Evolutionary conservation across 2,797 vertebrate species (phyloP).

Genomic region (Syncerus caffer): DNA sequence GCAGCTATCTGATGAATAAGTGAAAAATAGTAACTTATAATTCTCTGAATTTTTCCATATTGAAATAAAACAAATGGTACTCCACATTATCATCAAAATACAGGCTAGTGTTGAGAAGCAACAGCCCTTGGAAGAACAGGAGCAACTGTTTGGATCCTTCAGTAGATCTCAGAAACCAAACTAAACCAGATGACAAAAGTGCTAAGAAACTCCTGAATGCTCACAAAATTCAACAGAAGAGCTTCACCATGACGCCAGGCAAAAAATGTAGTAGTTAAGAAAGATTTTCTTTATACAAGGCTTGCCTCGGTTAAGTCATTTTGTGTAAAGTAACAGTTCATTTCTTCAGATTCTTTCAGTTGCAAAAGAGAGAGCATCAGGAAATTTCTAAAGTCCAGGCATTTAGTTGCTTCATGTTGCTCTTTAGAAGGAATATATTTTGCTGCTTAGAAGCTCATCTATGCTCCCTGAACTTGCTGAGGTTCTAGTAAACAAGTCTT

Average conservation of each 20-base stretch:
- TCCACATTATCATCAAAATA: background rate
- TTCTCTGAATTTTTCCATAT: background rate
- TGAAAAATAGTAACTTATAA: background rate
- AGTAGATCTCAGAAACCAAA: background rate
- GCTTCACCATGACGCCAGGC: background rate
- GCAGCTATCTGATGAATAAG: background rate
- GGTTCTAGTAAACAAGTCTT: background rate
- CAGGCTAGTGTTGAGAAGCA: background rate
- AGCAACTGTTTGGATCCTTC: background rate
- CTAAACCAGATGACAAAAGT: background rate
- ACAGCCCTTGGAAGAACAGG: background rate
- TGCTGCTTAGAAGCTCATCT: background rate
- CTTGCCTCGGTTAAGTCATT: background rate
- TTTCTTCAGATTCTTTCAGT: background rate
- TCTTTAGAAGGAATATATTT: background rate
- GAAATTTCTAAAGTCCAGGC: background rate
- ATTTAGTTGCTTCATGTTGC: background rate
- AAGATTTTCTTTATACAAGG: background rate
- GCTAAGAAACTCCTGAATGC: background rate
- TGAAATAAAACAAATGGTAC: background rate
- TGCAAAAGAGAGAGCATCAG: background rate
- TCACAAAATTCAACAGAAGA: background rate
- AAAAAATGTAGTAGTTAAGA: background rate
- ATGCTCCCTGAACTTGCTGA: background rate
- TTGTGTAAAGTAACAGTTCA: background rate